Evolutionary conservation across 92 coral and sea anemone species (phyloP).

Genomic region (Plumapathes pennacea): DNA sequence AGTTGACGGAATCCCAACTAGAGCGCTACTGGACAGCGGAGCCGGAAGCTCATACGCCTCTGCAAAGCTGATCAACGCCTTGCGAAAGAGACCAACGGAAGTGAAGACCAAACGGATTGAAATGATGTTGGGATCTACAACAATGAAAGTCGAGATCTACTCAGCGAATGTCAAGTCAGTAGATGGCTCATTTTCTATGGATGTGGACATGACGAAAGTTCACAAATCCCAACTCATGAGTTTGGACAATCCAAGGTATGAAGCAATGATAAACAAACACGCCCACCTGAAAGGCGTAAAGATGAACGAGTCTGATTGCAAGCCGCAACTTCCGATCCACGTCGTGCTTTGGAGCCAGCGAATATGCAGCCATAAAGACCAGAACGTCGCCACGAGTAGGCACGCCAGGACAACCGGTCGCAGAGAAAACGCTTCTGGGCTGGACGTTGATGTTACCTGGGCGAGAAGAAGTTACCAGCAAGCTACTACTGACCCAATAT

Average conservation of each 20-base stretch:
- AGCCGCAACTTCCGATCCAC: constrained; percentile 25
- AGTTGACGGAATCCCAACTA: constrained; percentile 10
- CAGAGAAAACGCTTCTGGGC: constrained; percentile 35
- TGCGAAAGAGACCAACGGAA: constrained; percentile 13
- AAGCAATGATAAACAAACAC: constrained; percentile 8
- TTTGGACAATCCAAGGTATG: constrained; percentile 28
- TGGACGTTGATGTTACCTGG: constrained; percentile 49
- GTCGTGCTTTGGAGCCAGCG: constrained; percentile 39
- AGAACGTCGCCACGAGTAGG: background rate
- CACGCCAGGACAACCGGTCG: constrained; percentile 42
- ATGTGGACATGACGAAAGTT: constrained; percentile 25
- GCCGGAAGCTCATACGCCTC: constrained; percentile 21
- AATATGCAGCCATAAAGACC: constrained; percentile 13
- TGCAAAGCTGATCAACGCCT: constrained; percentile 6
- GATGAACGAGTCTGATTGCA: constrained; percentile 11
- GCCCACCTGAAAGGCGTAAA: constrained; percentile 23
- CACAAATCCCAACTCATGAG: constrained; percentile 30
- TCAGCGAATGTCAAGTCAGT: constrained; percentile 5
- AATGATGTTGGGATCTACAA: constrained; percentile 20
- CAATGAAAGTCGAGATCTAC: constrained; percentile 23
- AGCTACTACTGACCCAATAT: background rate
- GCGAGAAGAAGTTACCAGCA: constrained; percentile 10
- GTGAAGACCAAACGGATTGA: constrained; percentile 7
- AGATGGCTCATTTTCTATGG: constrained; percentile 12
- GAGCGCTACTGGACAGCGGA: constrained; percentile 23